A percentile compares a stretch with the other conserved stretches of the same genome.
Conservation (phyloP, 1,140 invertebrate genomes). For the Drosophila prosaltans region DNA sequence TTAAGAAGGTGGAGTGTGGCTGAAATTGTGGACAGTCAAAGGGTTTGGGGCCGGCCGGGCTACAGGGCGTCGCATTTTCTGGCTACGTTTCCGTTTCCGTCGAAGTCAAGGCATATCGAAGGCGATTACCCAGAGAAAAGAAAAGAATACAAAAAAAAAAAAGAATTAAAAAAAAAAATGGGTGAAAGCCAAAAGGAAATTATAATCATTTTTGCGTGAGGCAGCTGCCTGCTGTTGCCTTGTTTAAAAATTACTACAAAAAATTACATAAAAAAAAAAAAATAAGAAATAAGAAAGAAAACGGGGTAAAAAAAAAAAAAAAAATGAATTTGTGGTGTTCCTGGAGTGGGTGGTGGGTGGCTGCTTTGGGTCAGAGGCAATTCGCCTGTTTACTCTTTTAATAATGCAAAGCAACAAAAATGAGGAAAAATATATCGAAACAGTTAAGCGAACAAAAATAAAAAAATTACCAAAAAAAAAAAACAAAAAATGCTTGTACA, state of each 20-base stretch:
- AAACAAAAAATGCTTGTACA: conserved; percentile 55
- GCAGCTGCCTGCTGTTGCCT: conserved; percentile 22
- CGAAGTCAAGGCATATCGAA: conserved; percentile 62
- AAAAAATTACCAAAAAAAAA: conserved; percentile 43
- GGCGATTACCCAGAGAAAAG: conserved; percentile 51
- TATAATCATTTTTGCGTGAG: conserved; percentile 68
- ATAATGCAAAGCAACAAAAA: conserved; percentile 62
- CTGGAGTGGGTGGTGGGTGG: not conserved
- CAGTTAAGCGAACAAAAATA: conserved; percentile 48
- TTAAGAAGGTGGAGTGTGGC: not conserved
- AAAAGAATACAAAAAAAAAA: conserved; percentile 28
- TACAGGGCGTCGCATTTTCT: conserved; percentile 75
- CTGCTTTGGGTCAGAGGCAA: conserved; percentile 27
- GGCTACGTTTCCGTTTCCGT: conserved; percentile 79
- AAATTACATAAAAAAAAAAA: conserved; percentile 24
- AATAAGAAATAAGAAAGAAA: not conserved
- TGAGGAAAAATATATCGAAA: conserved; percentile 56
- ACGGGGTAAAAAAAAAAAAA: not conserved
- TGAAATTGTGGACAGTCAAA: not conserved
- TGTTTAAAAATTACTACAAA: conserved; percentile 52
- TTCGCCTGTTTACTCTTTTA: conserved; percentile 69
- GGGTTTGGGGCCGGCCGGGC: conserved; percentile 15
- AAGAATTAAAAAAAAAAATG: conserved; percentile 33
- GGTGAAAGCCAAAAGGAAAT: conserved; percentile 52
- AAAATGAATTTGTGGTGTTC: conserved; percentile 4